These are phyloP conservation scores for Drosophila pegasa DNA, from an alignment of 2,888 invertebrate genomes.

Conservation along the genomic window DNA sequence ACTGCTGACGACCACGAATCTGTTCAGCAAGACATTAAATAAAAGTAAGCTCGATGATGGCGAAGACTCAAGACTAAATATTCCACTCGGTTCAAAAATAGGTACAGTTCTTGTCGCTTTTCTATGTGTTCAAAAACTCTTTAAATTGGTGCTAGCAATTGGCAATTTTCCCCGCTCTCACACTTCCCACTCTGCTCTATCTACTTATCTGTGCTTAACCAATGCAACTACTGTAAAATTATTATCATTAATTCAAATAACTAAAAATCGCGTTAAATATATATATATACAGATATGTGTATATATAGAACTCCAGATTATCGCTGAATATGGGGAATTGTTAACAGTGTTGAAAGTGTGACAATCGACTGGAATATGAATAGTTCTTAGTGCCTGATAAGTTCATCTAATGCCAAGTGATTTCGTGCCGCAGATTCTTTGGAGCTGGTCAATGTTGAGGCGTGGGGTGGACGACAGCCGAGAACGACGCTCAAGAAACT, in stretches of 20 bases:
- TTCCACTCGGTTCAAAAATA: constrained; percentile 85
- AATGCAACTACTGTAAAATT: constrained; percentile 8
- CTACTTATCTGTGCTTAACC: constrained; percentile 12
- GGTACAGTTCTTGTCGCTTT: constrained; percentile 79
- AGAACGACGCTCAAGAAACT: constrained; percentile 85
- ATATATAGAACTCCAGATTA: not conserved
- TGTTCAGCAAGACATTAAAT: constrained; percentile 65
- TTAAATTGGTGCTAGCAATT: constrained; percentile 39
- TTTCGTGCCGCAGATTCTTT: constrained; percentile 76
- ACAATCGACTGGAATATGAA: constrained; percentile 82
- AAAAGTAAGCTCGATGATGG: constrained; percentile 84
- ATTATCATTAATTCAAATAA: constrained; percentile 16
- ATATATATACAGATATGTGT: not conserved
- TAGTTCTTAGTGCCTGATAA: constrained; percentile 23
- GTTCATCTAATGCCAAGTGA: constrained; percentile 28
- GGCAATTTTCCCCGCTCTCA: constrained; percentile 15
- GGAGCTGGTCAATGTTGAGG: constrained; percentile 86
- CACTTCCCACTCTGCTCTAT: constrained; percentile 8
- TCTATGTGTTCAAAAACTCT: constrained; percentile 52
- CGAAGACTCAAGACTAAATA: constrained; percentile 84
- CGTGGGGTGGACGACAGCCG: constrained; percentile 90
- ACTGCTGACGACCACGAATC: constrained; percentile 63
- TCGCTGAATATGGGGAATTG: constrained; percentile 19
- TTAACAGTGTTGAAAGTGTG: constrained; percentile 60
- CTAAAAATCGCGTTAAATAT: constrained; percentile 6